Percentiles rank a stretch among this genome's conserved stretches.
Evolutionary conservation across 2,797 vertebrate species (phyloP).

Genomic region (Coregonus ussuriensis): DNA sequence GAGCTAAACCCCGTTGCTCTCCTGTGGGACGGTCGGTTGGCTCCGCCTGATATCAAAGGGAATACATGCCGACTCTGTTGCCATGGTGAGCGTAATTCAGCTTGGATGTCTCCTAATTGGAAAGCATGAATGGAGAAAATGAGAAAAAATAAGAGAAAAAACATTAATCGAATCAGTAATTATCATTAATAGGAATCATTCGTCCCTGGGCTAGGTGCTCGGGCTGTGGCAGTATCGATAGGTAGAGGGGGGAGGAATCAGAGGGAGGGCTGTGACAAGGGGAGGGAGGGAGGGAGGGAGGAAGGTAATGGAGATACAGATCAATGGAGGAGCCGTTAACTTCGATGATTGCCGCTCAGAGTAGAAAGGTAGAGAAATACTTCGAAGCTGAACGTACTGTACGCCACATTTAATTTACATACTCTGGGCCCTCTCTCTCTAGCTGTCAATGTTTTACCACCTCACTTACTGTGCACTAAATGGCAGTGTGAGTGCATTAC

Average conservation of each 20-base stretch:
- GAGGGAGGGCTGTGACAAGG: neutral
- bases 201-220: constrained; percentile 10
- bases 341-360: constrained; percentile 15
- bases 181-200: constrained; percentile 41
- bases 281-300: no score
- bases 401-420: neutral
- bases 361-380: neutral
- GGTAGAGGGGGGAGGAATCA: neutral
- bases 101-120: constrained; percentile 70
- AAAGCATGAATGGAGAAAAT: constrained; percentile 40
- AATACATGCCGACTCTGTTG: constrained; percentile 72
- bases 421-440: neutral
- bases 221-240: neutral
- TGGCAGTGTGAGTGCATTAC: neutral
- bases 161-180: constrained; percentile 28
- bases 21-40: constrained; percentile 60
- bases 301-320: neutral
- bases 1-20: constrained; percentile 53
- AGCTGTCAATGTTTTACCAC: neutral
- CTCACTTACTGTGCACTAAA: neutral
- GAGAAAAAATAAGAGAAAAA: constrained; percentile 20
- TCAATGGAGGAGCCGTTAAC: constrained; percentile 13
- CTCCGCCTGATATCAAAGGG: constrained; percentile 65
- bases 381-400: neutral
- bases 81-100: constrained; percentile 74